These are phyloP conservation scores for Aegithalos caudatus DNA, from an alignment of 2,113 vertebrate genomes.

Conservation along the genomic window DNA sequence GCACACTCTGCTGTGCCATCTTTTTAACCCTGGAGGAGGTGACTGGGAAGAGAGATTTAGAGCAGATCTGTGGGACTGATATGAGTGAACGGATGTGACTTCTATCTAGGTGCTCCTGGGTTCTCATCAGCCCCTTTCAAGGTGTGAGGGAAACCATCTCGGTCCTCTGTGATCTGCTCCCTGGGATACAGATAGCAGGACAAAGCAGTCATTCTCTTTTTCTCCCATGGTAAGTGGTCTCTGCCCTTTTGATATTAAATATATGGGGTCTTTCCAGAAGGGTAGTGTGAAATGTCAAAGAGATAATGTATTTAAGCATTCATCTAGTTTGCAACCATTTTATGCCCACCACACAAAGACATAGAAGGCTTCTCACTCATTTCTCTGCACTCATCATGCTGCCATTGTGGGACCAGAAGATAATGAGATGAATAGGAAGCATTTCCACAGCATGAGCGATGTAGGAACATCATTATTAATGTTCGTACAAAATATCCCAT, in stretches of 20 bases:
- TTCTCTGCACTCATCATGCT: constrained; percentile 65
- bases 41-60: constrained; percentile 18
- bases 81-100: constrained; percentile 12
- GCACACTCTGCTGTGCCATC: constrained; percentile 1
- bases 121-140: constrained; percentile 51
- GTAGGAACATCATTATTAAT: constrained; percentile 72
- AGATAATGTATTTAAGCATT: constrained; percentile 55
- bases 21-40: constrained; percentile 55
- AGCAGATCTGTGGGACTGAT: constrained; percentile 31
- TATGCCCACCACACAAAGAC: constrained; percentile 60
- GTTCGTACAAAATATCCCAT: constrained; percentile 66
- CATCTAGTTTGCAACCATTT: constrained; percentile 63
- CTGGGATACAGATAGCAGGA: constrained; percentile 31
- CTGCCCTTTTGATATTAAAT: constrained; percentile 63
- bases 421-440: constrained; percentile 73
- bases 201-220: constrained; percentile 55
- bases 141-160: background rate
- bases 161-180: constrained; percentile 48
- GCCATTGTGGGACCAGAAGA: constrained; percentile 68
- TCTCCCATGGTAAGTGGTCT: constrained; percentile 60
- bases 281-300: constrained; percentile 42
- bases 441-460: constrained; percentile 69
- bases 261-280: constrained; percentile 59
- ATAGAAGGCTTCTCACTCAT: constrained; percentile 60
- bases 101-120: constrained; percentile 50